phyloP scores from a whole-genome alignment of 2,888 invertebrate genomes.

The Agelastica alni region DNA sequence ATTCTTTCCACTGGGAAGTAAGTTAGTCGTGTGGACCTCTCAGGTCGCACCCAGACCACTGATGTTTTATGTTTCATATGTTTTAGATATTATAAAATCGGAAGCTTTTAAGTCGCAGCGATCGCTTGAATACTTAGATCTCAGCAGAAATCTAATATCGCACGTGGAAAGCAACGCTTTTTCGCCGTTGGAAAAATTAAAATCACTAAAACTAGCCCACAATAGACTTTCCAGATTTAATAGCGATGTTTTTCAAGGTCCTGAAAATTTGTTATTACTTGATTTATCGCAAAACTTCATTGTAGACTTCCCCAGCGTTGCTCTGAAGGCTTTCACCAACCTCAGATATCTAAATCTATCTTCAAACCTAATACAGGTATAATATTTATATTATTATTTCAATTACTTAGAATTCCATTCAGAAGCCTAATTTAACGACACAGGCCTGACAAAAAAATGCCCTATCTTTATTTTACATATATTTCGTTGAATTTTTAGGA shows the following conservation, averaged over 20 bases:
- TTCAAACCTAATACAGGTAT: constrained; percentile 82
- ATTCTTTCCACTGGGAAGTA: too few species aligned
- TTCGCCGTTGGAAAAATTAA: constrained; percentile 67
- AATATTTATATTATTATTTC: neutral
- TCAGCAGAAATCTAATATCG: constrained; percentile 78
- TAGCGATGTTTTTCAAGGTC: constrained; percentile 81
- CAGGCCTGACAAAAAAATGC: too few species aligned
- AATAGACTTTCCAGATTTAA: constrained; percentile 81
- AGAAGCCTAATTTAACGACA: too few species aligned
- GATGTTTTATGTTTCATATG: too few species aligned
- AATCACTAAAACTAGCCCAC: constrained; percentile 72
- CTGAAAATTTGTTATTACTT: constrained; percentile 74
- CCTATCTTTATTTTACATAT: too few species aligned
- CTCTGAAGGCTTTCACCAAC: constrained; percentile 70
- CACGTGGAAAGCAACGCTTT: constrained; percentile 78
- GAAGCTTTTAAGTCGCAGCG: constrained; percentile 70
- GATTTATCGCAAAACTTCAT: constrained; percentile 89
- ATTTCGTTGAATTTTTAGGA: too few species aligned
- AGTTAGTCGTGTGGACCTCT: too few species aligned
- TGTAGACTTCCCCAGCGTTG: constrained; percentile 77
- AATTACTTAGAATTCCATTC: too few species aligned
- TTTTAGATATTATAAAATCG: constrained; percentile 69
- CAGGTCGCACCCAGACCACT: too few species aligned
- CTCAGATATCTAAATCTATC: constrained; percentile 79
- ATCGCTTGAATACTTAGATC: constrained; percentile 73